phyloP scores from a whole-genome alignment of 2,888 invertebrate genomes.

The Protodeltote pygarga region DNA sequence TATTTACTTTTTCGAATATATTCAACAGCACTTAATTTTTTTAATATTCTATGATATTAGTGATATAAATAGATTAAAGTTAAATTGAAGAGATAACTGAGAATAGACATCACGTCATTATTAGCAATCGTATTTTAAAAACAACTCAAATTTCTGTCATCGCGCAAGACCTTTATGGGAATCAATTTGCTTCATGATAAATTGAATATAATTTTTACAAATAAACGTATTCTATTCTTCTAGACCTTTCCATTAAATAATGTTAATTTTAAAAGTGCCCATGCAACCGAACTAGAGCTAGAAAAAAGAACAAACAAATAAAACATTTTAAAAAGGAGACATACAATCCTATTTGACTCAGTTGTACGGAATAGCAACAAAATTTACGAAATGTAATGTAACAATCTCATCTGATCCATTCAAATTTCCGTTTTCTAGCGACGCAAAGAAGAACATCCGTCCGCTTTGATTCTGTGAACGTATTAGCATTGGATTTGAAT shows the following conservation, averaged over 20 bases:
- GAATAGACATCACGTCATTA: not conserved
- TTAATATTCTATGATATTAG: no score
- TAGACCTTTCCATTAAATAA: no score
- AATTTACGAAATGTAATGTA: no score
- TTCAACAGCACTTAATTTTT: no score
- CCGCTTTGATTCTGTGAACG: constrained; percentile 83
- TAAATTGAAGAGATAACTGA: no score
- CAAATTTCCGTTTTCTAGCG: constrained; percentile 73
- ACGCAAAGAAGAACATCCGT: constrained; percentile 79
- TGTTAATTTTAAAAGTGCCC: no score
- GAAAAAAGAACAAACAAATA: constrained; percentile 18
- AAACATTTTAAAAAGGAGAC: constrained; percentile 14
- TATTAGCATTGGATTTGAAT: constrained; percentile 86
- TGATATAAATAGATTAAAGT: no score
- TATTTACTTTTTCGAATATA: no score
- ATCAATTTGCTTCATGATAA: constrained; percentile 57
- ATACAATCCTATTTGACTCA: constrained; percentile 2
- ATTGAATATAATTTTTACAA: constrained; percentile 80
- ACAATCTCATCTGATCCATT: constrained; percentile 70
- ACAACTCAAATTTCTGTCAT: constrained; percentile 13
- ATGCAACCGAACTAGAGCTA: no score
- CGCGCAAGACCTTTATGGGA: constrained; percentile 39
- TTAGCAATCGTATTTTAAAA: constrained; percentile 4
- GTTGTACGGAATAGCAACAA: constrained; percentile 43
- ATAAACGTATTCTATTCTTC: no score